Evolutionary conservation across 1,140 invertebrate species (phyloP), one percentile per base, ranked within the genome.

Genomic region (Brachionus calyciflorus): DNA sequence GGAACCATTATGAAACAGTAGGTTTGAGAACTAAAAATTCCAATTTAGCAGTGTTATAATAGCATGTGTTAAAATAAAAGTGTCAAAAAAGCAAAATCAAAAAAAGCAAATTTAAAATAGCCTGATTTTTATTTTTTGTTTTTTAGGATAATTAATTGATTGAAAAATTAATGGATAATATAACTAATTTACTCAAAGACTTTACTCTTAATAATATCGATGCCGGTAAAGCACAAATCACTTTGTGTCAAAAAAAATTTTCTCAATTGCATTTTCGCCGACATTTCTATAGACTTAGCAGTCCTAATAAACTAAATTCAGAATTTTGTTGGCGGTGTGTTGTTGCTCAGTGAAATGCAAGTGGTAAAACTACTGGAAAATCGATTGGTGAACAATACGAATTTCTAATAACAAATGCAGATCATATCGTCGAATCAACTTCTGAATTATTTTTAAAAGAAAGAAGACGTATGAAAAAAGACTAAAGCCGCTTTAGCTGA

Each of bases 391-490:
- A 63, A 63, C 30, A 63, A 63, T 63, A 40, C 26, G 30, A 37
- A 40, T 63, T 63, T 63, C 4, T 5, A 37, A 9, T 37, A 37
- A 28, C 5, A 55, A 26, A 28, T 26, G 53, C 12, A 55, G 53
- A 26, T 19, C 28, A 28, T 28, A 6, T 2, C 30, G 57, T n/a
- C n/a, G 44, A 17, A 7, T 10, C 53, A 57, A 57, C 53, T 28
- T 21, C 26, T 57, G 53, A 57, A 24, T 24, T 30, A 28, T 57
- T 40, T 7, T 63, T 63, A 63, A 63, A 63, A 63, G 30, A 63
- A 37, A 30, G 57, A 37, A 28, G 57, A 40, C 30, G 57, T 26
- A 14, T 24, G 17, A 37, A 40, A 19, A 63, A 57, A n/a, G 30
- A 30, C 6, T 30, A 57, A 63, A 63, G 57, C 57, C 17, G 12